phyloP scores from a whole-genome alignment of 2,797 vertebrate genomes.

The Enteromius argenteus region DNA sequence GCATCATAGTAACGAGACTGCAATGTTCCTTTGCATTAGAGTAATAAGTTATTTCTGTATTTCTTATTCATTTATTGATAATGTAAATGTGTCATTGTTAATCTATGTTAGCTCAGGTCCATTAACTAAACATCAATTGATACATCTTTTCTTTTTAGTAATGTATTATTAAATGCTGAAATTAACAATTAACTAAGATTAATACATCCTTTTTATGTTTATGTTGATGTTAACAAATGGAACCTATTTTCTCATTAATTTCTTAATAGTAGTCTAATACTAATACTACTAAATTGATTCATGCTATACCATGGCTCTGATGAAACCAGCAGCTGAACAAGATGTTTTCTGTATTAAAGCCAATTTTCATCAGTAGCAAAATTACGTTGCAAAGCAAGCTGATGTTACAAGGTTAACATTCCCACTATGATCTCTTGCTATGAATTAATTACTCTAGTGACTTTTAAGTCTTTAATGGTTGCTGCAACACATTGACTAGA shows the following conservation, averaged over 20 bases:
- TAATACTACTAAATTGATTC: neutral
- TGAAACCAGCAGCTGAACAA: neutral
- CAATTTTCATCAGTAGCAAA: neutral
- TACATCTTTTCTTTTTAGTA: neutral
- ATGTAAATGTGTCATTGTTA: neutral
- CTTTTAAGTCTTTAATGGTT: neutral
- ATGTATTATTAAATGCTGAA: neutral
- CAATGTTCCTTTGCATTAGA: neutral
- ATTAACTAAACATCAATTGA: neutral
- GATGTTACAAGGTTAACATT: constrained; percentile 7
- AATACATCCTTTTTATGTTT: neutral
- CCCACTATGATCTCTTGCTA: neutral
- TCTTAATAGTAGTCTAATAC: neutral
- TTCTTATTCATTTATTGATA: neutral
- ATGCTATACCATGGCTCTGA: no score
- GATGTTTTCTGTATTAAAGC: neutral
- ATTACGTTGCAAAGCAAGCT: neutral
- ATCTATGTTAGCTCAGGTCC: neutral
- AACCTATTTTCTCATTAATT: neutral
- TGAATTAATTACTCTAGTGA: neutral
- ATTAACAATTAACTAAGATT: neutral
- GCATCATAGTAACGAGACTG: neutral
- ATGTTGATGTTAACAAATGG: neutral
- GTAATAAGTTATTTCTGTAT: neutral
- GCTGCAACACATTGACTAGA: neutral